These are phyloP conservation scores for Ceratina calcarata DNA, from an alignment of 1,140 invertebrate genomes.

Conservation along the genomic window DNA sequence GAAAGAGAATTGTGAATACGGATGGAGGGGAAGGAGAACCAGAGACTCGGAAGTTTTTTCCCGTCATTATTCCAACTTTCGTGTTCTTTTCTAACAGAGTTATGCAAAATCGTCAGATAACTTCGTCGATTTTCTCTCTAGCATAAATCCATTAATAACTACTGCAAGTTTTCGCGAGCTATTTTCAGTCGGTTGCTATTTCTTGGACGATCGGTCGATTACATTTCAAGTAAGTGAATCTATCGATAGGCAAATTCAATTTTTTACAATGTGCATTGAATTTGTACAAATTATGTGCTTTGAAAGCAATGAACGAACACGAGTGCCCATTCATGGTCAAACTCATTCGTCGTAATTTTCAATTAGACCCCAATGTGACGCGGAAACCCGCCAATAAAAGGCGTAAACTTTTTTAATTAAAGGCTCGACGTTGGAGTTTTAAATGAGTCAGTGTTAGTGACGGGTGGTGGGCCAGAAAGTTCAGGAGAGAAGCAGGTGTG, in stretches of 20 bases:
- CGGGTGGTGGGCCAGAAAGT: conserved; percentile 45
- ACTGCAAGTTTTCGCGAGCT: neutral
- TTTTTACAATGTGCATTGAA: neutral
- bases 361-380: conserved; percentile 61
- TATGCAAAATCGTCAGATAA: conserved; percentile 7
- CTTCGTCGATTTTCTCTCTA: neutral
- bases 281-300: no score
- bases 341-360: conserved; percentile 59
- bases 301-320: neutral
- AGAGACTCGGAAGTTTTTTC: neutral
- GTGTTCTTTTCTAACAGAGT: neutral
- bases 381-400: conserved; percentile 53
- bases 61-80: neutral
- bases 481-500: conserved; percentile 2
- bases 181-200: neutral
- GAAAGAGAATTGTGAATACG: neutral
- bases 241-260: neutral
- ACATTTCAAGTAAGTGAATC: neutral
- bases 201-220: neutral
- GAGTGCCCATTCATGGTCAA: conserved; percentile 37
- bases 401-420: conserved; percentile 68
- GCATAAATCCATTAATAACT: neutral
- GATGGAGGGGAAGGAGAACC: neutral
- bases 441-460: conserved; percentile 61
- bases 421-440: conserved; percentile 56